Evolutionary conservation across 37 sponge, comb jelly and placozoan species (phyloP).

Genomic region (Agelas oroides): DNA sequence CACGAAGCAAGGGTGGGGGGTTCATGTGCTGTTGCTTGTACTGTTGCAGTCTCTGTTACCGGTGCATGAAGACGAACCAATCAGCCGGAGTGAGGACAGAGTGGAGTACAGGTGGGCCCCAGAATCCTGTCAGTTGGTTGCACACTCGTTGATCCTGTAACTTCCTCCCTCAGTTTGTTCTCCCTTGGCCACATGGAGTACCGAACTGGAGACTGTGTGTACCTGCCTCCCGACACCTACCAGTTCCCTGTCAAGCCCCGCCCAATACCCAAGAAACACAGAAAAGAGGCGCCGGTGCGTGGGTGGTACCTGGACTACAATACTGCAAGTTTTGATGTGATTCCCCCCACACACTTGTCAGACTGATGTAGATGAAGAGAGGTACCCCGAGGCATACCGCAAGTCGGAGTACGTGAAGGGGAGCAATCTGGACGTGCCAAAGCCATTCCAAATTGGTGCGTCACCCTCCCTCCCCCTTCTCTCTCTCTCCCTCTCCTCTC

Average conservation of each 20-base stretch:
- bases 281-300: background rate
- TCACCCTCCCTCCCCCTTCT: no score
- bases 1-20: no score
- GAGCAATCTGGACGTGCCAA: conserved; percentile 80
- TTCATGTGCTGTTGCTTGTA: no score
- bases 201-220: conserved; percentile 72
- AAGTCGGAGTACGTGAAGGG: conserved; percentile 93
- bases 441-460: conserved; percentile 85
- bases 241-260: conserved; percentile 41
- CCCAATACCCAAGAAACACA: background rate
- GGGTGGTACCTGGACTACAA: background rate
- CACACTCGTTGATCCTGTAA: background rate
- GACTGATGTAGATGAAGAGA: conserved; percentile 38
- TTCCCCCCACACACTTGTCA: background rate
- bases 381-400: conserved; percentile 85
- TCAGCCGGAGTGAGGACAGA: background rate
- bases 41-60: no score
- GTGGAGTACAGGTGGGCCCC: background rate
- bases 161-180: conserved; percentile 26
- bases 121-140: no score
- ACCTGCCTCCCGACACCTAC: conserved; percentile 68
- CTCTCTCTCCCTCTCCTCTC: background rate
- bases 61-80: no score
- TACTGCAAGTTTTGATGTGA: background rate
- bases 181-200: conserved; percentile 31